Percentiles rank a stretch among this genome's conserved stretches.
Conservation (phyloP, 2,797 vertebrate genomes). For the Rhinichthys osculus region DNA sequence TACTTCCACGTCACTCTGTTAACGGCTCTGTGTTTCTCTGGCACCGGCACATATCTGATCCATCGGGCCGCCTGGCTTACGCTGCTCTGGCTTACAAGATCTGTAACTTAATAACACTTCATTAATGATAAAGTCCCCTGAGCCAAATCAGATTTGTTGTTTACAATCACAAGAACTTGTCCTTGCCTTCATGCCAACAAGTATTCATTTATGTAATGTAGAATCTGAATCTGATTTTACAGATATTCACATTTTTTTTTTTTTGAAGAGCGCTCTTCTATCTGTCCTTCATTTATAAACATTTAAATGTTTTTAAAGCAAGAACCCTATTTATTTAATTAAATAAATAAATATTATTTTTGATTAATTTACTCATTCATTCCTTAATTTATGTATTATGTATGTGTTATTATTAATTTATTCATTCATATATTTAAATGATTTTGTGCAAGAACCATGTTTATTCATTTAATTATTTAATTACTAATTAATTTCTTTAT, state of each 20-base stretch:
- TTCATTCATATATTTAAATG: not conserved
- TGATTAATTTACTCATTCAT: not conserved
- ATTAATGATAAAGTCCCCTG: slow-evolving; percentile 26
- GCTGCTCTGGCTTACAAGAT: slow-evolving; percentile 4
- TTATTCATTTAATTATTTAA: not conserved
- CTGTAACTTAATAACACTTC: slow-evolving; percentile 41
- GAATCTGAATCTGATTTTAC: slow-evolving; percentile 8
- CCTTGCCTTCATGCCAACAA: not conserved
- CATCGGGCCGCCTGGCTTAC: not conserved
- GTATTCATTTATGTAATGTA: not conserved
- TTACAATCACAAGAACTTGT: slow-evolving; percentile 22
- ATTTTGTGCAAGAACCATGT: not conserved
- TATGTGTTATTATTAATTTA: not conserved
- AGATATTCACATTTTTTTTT: not conserved
- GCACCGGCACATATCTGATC: slow-evolving; percentile 30
- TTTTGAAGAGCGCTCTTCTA: not conserved
- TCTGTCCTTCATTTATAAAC: not conserved
- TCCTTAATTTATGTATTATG: not conserved
- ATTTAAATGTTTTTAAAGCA: not conserved
- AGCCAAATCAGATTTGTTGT: slow-evolving; percentile 10
- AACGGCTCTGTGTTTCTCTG: slow-evolving; percentile 26
- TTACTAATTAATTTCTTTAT: not conserved
- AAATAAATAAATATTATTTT: not conserved
- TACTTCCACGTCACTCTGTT: slow-evolving; percentile 26
- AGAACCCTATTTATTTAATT: not conserved